A percentile compares a stretch with the other conserved stretches of the same genome.
Conservation (phyloP, 64 coral and sea anemone genomes). For the Montipora efflorescens region DNA sequence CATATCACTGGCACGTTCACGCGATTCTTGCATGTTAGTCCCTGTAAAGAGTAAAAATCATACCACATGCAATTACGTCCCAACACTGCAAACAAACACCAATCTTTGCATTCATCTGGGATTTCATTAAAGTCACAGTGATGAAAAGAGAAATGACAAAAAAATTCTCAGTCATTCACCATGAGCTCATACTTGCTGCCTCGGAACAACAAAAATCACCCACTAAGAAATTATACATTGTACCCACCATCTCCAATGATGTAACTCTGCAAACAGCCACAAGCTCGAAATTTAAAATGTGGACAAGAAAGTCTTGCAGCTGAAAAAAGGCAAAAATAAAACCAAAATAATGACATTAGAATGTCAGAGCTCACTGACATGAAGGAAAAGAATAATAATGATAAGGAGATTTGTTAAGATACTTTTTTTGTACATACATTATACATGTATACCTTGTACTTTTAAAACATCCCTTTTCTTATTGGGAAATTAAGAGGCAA, state of each 20-base stretch:
- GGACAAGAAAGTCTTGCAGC: constrained; percentile 84
- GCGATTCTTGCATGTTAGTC: constrained; percentile 83
- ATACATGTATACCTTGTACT: no score
- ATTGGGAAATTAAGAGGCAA: no score
- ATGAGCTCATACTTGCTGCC: background rate
- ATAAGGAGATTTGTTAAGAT: no score
- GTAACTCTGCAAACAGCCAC: constrained; percentile 96
- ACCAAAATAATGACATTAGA: no score
- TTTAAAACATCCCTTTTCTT: no score
- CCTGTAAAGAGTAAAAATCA: background rate
- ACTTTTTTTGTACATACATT: no score
- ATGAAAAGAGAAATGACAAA: no score
- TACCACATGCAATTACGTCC: background rate
- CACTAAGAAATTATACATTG: background rate
- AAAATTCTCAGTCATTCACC: no score
- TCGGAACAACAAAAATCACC: background rate
- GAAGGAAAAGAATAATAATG: no score
- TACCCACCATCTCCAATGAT: constrained; percentile 87
- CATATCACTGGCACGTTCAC: constrained; percentile 72
- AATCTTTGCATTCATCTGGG: no score
- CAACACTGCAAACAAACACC: background rate
- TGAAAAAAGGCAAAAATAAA: constrained; percentile 11
- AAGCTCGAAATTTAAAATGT: constrained; percentile 82
- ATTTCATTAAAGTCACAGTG: no score
- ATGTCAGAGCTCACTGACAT: no score